phyloP scores from a whole-genome alignment of 2,797 vertebrate species.

The Sebastes hopkinsi region DNA sequence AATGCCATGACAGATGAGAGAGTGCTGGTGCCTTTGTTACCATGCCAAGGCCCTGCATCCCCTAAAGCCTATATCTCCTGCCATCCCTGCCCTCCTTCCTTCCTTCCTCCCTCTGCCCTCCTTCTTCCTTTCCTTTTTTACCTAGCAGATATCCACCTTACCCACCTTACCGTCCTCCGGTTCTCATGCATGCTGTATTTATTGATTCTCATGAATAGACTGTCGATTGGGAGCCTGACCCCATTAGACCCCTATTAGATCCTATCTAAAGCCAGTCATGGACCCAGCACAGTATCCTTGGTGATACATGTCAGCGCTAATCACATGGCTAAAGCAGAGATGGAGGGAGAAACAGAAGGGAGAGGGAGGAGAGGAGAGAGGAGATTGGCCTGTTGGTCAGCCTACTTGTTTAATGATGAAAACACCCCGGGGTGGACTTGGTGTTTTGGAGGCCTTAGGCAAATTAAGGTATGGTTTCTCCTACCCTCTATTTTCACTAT shows the following conservation, averaged over 20 bases:
- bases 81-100: slow-evolving; percentile 49
- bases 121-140: slow-evolving; percentile 19
- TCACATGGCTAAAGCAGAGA: slow-evolving; percentile 47
- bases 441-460: slow-evolving; percentile 5
- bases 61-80: slow-evolving; percentile 55
- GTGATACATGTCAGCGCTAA: slow-evolving; percentile 71
- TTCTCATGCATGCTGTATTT: slow-evolving; percentile 67
- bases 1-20: slow-evolving; percentile 44
- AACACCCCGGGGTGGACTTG: neutral
- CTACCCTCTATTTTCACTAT: neutral
- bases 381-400: slow-evolving; percentile 1
- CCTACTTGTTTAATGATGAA: slow-evolving; percentile 11
- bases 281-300: slow-evolving; percentile 64
- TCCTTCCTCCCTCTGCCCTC: slow-evolving; percentile 27
- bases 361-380: neutral
- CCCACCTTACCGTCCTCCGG: slow-evolving; percentile 50
- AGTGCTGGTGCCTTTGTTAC: slow-evolving; percentile 63
- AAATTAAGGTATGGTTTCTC: neutral
- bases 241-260: slow-evolving; percentile 76
- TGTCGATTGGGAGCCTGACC: slow-evolving; percentile 78
- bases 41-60: slow-evolving; percentile 66
- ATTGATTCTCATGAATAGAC: slow-evolving; percentile 80
- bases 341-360: slow-evolving; percentile 11
- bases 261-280: slow-evolving; percentile 73
- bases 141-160: slow-evolving; percentile 37